Evolutionary conservation across 2,888 invertebrate species (phyloP).

Genomic region (Plagodis pulveraria): DNA sequence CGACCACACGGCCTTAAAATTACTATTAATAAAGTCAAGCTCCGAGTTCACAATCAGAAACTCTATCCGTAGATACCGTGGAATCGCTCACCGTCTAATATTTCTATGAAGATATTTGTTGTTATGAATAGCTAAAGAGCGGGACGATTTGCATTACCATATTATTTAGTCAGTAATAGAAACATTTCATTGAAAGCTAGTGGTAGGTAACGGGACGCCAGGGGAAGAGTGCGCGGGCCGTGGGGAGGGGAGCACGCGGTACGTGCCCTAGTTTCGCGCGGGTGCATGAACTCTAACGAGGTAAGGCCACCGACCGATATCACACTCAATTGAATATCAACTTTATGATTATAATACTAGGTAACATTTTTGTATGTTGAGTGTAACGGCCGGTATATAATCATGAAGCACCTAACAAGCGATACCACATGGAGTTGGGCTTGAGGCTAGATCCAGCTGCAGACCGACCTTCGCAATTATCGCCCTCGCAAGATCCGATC

Average conservation of each 20-base stretch:
- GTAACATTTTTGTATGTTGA: slow-evolving; percentile 49
- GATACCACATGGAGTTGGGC: slow-evolving; percentile 74
- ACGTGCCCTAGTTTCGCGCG: slow-evolving; percentile 83
- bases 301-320: slow-evolving; percentile 84
- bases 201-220: slow-evolving; percentile 74
- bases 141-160: slow-evolving; percentile 45
- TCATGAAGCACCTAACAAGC: slow-evolving; percentile 76
- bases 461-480: slow-evolving; percentile 78
- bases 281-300: slow-evolving; percentile 85
- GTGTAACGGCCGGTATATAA: slow-evolving; percentile 64
- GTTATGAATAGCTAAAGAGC: slow-evolving; percentile 34
- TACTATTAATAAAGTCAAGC: slow-evolving; percentile 45
- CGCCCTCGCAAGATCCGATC: slow-evolving; percentile 63
- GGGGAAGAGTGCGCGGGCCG: slow-evolving; percentile 49
- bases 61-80: slow-evolving; percentile 24
- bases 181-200: slow-evolving; percentile 80
- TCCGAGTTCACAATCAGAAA: slow-evolving; percentile 39
- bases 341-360: slow-evolving; percentile 55
- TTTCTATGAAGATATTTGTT: slow-evolving; percentile 36
- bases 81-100: slow-evolving; percentile 29
- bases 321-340: slow-evolving; percentile 57
- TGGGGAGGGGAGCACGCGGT: slow-evolving; percentile 70
- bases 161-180: slow-evolving; percentile 59
- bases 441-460: slow-evolving; percentile 79
- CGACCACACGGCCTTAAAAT: slow-evolving; percentile 52